Conservation (phyloP, 2,797 vertebrate genomes). For the Mormyrus hasselquistii region DNA sequence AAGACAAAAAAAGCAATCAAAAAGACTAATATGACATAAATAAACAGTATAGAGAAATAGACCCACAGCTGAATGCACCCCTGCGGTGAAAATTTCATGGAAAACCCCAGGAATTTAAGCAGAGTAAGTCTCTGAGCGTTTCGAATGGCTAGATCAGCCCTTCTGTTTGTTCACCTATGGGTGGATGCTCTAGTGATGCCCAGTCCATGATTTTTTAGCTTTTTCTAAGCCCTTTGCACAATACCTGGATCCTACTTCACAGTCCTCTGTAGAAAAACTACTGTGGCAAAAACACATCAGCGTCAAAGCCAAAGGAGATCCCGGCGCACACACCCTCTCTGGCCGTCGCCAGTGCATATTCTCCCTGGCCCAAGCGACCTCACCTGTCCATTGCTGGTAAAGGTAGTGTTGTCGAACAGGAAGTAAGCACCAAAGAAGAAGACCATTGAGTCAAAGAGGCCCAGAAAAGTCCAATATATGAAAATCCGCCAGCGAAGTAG, state of each 20-base stretch:
- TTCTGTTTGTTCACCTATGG: neutral
- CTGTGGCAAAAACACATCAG: neutral
- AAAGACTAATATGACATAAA: conserved; percentile 57
- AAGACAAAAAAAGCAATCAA: conserved; percentile 49
- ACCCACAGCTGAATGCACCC: conserved; percentile 48
- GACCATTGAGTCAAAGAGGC: conserved; percentile 83
- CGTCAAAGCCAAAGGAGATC: neutral
- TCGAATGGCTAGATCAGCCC: neutral
- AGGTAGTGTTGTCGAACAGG: conserved; percentile 85
- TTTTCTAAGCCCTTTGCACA: neutral
- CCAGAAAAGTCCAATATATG: conserved; percentile 90
- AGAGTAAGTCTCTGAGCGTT: neutral
- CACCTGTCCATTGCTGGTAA: conserved; percentile 87
- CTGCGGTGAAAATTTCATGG: conserved; percentile 44
- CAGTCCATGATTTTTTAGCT: neutral
- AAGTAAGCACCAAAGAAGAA: conserved; percentile 98
- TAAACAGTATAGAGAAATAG: conserved; percentile 56
- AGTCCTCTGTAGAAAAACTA: neutral
- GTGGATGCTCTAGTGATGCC: neutral
- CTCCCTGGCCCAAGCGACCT: conserved; percentile 29
- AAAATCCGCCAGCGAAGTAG: conserved; percentile 83
- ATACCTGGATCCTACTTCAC: neutral
- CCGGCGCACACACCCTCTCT: neutral
- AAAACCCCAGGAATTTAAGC: conserved; percentile 41
- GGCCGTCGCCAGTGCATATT: neutral